These are phyloP conservation scores for Apostichopus leukothele DNA, from an alignment of 53 echinoderm and acorn worm genomes.

Conservation along the genomic window DNA sequence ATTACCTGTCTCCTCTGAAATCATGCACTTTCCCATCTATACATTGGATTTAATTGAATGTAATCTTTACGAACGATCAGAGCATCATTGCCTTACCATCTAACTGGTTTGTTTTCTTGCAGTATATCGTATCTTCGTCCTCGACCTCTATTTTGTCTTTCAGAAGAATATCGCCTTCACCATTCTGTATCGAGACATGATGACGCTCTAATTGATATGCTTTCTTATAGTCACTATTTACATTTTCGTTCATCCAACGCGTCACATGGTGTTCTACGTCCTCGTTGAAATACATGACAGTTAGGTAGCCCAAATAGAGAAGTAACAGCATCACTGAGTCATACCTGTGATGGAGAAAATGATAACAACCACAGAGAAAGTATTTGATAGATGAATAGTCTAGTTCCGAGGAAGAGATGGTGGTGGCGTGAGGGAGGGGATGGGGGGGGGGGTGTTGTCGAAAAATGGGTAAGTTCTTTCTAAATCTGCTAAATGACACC, in stretches of 20 bases:
- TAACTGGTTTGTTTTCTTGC: background rate
- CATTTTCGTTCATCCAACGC: constrained; percentile 3
- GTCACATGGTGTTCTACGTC: constrained; percentile 43
- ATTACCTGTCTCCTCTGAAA: too few relatives aligned
- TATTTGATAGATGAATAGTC: too few relatives aligned
- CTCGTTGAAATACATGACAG: constrained; percentile 79
- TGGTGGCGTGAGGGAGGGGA: too few relatives aligned
- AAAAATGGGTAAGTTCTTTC: too few relatives aligned
- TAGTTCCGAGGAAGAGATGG: too few relatives aligned
- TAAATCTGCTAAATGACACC: too few relatives aligned
- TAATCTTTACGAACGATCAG: too few relatives aligned
- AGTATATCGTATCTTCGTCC: constrained; percentile 1
- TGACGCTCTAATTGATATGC: constrained; percentile 22
- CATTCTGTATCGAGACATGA: background rate
- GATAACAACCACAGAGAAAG: background rate
- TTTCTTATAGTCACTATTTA: constrained; percentile 16
- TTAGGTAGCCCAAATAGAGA: constrained; percentile 24
- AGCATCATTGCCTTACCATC: background rate
- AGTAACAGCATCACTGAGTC: constrained; percentile 65
- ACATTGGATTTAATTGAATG: too few relatives aligned
- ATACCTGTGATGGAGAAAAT: constrained; percentile 55
- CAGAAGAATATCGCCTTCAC: constrained; percentile 1
- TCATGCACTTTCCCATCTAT: too few relatives aligned
- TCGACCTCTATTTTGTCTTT: constrained; percentile 1
- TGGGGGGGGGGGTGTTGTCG: too few relatives aligned